phyloP scores from a whole-genome alignment of 2,797 vertebrate species.

The Threskiornis aethiopicus region DNA sequence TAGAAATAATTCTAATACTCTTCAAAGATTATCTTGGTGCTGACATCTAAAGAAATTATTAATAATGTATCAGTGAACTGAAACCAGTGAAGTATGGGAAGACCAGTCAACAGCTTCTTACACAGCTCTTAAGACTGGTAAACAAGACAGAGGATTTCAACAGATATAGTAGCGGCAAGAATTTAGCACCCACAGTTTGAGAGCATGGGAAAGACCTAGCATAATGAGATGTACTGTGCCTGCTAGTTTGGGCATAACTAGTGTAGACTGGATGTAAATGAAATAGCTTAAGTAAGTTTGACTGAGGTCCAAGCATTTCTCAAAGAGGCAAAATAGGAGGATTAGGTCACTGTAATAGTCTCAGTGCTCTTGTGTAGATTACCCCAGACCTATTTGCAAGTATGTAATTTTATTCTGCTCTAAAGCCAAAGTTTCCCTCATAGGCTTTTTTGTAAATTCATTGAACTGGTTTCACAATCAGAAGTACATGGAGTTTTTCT shows the following conservation, averaged over 20 bases:
- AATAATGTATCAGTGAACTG: not conserved
- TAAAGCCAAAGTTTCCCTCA: constrained; percentile 1
- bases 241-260: not conserved
- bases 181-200: not conserved
- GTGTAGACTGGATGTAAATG: not conserved
- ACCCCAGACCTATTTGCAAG: not conserved
- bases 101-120: not conserved
- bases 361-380: not conserved
- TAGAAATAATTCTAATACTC: not conserved
- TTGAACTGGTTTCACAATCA: not conserved
- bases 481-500: not conserved
- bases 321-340: not conserved
- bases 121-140: not conserved
- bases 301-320: not conserved
- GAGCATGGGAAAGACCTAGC: not conserved
- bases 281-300: not conserved
- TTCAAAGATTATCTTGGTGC: not conserved
- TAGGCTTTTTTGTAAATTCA: not conserved
- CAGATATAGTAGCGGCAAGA: not conserved
- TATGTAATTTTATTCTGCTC: not conserved
- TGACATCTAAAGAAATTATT: not conserved
- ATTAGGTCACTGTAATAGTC: not conserved
- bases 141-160: not conserved
- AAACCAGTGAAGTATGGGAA: not conserved
- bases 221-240: not conserved